Base-by-base conservation (phyloP, 2,888 invertebrate species). In the Polylopha cassiicola region DNA sequence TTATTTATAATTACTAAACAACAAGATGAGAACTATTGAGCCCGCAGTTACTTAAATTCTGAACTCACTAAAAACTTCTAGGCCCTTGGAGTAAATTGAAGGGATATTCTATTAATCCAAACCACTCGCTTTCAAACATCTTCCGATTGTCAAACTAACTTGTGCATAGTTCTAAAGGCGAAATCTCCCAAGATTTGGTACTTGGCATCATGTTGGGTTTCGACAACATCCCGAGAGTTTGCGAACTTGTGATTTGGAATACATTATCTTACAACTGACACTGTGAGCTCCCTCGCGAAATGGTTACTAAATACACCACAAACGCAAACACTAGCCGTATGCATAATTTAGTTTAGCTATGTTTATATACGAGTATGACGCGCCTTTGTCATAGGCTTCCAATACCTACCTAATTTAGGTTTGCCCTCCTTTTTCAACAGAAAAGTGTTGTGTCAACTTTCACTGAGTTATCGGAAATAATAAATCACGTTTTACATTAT, bases 81-180 rank as follows among this genome's bases (percentile, higher is more conserved):
- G 24, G 21, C 15, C 27, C 17, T 29, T 29, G 17, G 15, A 29
- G 28, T 20, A 18, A 23, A 15, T 32, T 13, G 9, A 32, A 32
- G 31, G 10, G 21, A 24, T 16, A 34, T 41, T 34, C 34, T 36
- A 41, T 36, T 41, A 41, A 30, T 30, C 41, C 30, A 26, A 41
- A 41, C 34, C 29, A 41, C 41, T 41, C 20, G 36, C 30, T 34
- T n/a, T n/a, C n/a, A n/a, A n/a, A n/a, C n/a, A n/a, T n/a, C n/a
- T n/a, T n/a, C 34, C 36, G 24, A 36, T 41, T 41, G 36, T 41
- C 41, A 30, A 41, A 36, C 41, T 41, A 36, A 36, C 34, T 41
- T 41, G 34, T 30, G 34, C 18, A 30, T 24, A 36, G 34, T 36
- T 41, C 9, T 11, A 41, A 15, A 36, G 41, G n/a, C n/a, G 30